Percentiles rank a stretch among this genome's conserved stretches.
Evolutionary conservation across 2,888 invertebrate species (phyloP).

Genomic region (Cecidostiba fungosa): DNA sequence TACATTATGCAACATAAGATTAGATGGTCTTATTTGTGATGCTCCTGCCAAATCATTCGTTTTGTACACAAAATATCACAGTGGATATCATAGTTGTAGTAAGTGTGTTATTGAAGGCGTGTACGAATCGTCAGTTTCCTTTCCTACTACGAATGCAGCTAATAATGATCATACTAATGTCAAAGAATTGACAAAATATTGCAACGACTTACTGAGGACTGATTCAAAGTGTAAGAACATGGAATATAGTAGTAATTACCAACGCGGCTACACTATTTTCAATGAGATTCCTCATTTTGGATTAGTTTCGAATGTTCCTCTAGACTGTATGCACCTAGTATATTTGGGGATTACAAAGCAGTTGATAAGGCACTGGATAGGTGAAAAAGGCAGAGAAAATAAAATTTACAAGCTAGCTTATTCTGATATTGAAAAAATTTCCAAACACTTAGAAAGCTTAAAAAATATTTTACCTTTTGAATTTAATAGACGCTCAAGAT

Average conservation of each 20-base stretch:
- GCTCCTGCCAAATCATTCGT: background rate
- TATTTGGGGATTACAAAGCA: background rate
- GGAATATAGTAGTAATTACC: background rate
- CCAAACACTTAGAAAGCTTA: constrained; percentile 4
- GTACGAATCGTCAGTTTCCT: background rate
- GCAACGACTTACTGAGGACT: background rate
- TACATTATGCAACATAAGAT: background rate
- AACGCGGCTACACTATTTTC: background rate
- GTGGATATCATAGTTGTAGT: background rate
- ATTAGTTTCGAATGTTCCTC: background rate
- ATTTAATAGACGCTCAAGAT: constrained; percentile 28
- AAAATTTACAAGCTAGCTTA: background rate
- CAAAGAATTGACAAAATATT: background rate
- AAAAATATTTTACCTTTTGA: constrained; percentile 7
- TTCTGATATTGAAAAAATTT: background rate
- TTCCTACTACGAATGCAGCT: background rate
- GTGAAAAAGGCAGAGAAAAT: background rate
- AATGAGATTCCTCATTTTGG: constrained; percentile 2
- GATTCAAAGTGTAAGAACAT: background rate
- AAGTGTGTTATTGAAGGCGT: background rate
- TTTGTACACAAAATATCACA: background rate
- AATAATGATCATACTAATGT: no score
- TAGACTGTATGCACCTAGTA: background rate
- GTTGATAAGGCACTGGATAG: background rate
- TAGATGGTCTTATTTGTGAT: background rate